Conservation (phyloP, 2,797 vertebrate species). For the Aselliscus stoliczkanus region DNA sequence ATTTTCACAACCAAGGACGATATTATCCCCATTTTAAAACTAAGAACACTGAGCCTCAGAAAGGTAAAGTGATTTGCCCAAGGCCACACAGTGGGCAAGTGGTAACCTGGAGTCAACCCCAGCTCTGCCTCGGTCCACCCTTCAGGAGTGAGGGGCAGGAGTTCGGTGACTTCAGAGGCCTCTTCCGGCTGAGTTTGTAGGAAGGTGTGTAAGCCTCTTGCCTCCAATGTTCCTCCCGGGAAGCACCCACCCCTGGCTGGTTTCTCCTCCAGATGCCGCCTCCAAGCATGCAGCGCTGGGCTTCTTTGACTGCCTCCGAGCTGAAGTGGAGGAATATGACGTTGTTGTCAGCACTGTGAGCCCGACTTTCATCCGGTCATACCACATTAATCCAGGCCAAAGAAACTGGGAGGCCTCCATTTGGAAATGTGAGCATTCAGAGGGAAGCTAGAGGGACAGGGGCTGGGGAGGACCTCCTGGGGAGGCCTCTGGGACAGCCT, state of each 20-base stretch:
- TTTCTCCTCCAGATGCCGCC: slow-evolving; percentile 86
- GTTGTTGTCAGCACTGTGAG: slow-evolving; percentile 93
- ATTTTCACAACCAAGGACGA: neutral
- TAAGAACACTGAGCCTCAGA: neutral
- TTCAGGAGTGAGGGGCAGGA: neutral
- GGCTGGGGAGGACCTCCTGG: no score
- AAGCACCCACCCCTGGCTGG: neutral
- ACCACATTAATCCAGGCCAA: slow-evolving; percentile 68
- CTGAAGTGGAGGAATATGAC: slow-evolving; percentile 94
- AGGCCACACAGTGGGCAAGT: neutral
- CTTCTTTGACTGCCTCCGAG: slow-evolving; percentile 95
- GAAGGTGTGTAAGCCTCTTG: neutral
- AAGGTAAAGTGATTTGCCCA: neutral
- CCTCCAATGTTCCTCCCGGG: accelerated
- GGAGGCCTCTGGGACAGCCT: neutral
- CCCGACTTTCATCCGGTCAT: slow-evolving; percentile 91
- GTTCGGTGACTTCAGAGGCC: accelerated
- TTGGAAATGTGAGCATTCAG: slow-evolving; percentile 87
- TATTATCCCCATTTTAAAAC: neutral
- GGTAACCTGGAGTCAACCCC: neutral
- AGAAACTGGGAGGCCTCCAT: slow-evolving; percentile 83
- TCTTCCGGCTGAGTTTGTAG: no score
- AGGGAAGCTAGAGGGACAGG: neutral
- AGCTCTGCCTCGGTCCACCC: neutral
- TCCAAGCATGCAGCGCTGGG: slow-evolving; percentile 94